Percentiles rank a stretch among this genome's conserved stretches.
Evolutionary conservation across 2,797 vertebrate genomes (phyloP).

Genomic region (Siniperca scherzeri): DNA sequence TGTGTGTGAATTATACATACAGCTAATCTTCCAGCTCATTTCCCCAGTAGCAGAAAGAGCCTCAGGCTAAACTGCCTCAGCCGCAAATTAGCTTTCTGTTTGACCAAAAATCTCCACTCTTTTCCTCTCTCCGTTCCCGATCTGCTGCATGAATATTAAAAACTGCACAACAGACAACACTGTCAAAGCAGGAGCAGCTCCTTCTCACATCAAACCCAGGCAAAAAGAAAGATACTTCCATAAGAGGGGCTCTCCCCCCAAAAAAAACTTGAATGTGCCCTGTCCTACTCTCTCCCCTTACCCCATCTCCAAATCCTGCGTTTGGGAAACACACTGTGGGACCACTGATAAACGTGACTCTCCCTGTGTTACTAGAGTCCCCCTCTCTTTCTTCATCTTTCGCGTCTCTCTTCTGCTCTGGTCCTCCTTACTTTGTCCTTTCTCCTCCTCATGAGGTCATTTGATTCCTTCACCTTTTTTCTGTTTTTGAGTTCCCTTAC

Average conservation of each 20-base stretch:
- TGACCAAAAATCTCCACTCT: constrained; percentile 80
- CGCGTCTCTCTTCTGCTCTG: constrained; percentile 39
- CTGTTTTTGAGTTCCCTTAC: constrained; percentile 47
- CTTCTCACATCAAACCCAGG: constrained; percentile 78
- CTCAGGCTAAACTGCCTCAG: constrained; percentile 81
- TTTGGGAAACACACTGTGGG: constrained; percentile 72
- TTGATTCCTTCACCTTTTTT: constrained; percentile 56
- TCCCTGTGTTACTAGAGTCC: constrained; percentile 59
- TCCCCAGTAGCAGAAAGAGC: constrained; percentile 81
- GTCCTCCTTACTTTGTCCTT: constrained; percentile 73
- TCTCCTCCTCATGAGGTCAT: constrained; percentile 62
- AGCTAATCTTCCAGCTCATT: constrained; percentile 85
- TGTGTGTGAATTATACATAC: constrained; percentile 84
- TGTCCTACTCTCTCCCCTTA: constrained; percentile 61
- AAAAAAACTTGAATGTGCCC: constrained; percentile 75
- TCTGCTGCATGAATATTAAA: constrained; percentile 84
- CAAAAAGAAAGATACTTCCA: constrained; percentile 72
- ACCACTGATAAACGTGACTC: constrained; percentile 73
- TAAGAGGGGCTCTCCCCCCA: constrained; percentile 41
- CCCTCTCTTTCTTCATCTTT: constrained; percentile 47
- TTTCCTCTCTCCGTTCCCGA: constrained; percentile 69
- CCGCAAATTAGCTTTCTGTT: constrained; percentile 86
- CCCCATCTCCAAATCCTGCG: constrained; percentile 71
- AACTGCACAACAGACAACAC: constrained; percentile 74
- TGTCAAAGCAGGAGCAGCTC: constrained; percentile 77